Evolutionary conservation across 2,888 invertebrate species (phyloP).

Genomic region (Gymnocheta viridis): DNA sequence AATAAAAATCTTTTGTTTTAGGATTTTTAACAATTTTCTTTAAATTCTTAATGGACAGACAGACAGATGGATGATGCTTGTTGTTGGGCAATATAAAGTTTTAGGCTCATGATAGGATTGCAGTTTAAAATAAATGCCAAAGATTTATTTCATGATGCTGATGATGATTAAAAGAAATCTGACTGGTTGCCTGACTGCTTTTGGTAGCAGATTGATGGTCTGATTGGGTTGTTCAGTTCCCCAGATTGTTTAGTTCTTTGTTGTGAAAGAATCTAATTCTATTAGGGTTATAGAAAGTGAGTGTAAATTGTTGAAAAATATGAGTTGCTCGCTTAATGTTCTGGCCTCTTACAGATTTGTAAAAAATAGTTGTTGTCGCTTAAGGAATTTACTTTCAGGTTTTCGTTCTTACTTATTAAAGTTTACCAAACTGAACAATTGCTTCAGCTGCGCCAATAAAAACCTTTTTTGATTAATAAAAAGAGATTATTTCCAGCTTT

Average conservation of each 20-base stretch:
- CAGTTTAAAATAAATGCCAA: conserved; percentile 52
- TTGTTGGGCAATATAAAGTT: conserved; percentile 19
- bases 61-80: conserved; percentile 1
- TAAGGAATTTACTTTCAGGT: not conserved
- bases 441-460: not conserved
- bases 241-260: not conserved
- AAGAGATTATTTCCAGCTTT: too few species aligned
- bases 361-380: not conserved
- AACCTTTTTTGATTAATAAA: too few species aligned
- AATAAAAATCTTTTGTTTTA: conserved; percentile 61
- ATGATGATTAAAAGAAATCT: conserved; percentile 23
- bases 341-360: not conserved
- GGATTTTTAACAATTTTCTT: conserved; percentile 49
- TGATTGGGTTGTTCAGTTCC: conserved; percentile 24
- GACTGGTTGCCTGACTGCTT: conserved; percentile 20
- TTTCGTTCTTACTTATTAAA: not conserved
- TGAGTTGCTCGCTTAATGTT: not conserved
- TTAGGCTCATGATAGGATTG: conserved; percentile 14
- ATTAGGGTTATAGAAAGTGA: not conserved
- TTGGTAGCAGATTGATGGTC: conserved; percentile 53
- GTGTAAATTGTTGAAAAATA: not conserved
- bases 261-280: not conserved
- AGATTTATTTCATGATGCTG: conserved; percentile 42
- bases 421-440: not conserved
- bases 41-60: conserved; percentile 48